Percentiles rank a stretch among this genome's conserved stretches.
Evolutionary conservation across 2,797 vertebrate genomes (phyloP).

Genomic region (Artibeus jamaicensis): DNA sequence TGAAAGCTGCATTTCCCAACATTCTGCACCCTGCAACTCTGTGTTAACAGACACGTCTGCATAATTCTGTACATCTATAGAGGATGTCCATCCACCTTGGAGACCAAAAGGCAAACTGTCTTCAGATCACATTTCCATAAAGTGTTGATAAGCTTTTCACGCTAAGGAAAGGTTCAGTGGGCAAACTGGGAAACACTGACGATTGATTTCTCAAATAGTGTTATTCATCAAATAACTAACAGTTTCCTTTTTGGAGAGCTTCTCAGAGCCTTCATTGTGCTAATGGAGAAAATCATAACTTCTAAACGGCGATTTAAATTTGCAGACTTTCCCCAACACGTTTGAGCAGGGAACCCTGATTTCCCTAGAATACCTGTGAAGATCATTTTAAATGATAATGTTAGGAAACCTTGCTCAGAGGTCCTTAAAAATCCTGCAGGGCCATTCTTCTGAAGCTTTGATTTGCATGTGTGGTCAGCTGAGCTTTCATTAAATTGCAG

Average conservation of each 20-base stretch:
- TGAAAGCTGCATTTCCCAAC: not conserved
- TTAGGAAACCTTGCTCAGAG: not conserved
- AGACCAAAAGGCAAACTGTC: not conserved
- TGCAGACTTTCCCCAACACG: not conserved
- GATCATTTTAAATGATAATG: not conserved
- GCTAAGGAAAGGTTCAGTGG: not conserved
- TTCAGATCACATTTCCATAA: not conserved
- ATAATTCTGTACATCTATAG: not conserved
- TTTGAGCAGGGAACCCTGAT: not conserved
- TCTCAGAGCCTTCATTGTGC: not conserved
- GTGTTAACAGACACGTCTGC: not conserved
- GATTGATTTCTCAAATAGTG: not conserved
- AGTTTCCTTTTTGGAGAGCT: not conserved
- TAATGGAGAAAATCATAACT: not conserved
- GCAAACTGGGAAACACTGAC: not conserved
- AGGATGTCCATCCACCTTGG: not conserved
- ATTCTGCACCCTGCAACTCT: not conserved
- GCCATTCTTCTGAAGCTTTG: not conserved
- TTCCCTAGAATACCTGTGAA: not conserved
- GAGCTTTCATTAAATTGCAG: not conserved
- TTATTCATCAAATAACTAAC: not conserved
- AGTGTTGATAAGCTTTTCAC: not conserved
- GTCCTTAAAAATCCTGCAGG: not conserved
- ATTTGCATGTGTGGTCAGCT: not conserved
- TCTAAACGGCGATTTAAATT: not conserved